Evolutionary conservation across 2,113 vertebrate species (phyloP).

Genomic region (Plotosus lineatus): DNA sequence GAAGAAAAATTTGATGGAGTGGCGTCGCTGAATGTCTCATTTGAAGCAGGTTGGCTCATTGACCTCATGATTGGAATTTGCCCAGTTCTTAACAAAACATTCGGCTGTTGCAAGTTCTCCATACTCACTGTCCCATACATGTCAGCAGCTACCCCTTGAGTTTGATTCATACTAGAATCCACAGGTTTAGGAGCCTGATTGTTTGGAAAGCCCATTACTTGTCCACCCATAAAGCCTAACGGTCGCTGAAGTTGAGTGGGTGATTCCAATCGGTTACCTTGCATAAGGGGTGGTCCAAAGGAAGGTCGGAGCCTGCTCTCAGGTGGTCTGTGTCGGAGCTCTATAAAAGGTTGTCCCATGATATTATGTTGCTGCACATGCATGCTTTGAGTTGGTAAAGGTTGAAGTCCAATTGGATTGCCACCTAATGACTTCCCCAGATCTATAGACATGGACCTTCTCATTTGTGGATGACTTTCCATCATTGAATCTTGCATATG

Average conservation of each 20-base stretch:
- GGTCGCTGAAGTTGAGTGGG: slow-evolving; percentile 74
- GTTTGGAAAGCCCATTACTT: slow-evolving; percentile 72
- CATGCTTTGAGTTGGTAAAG: slow-evolving; percentile 81
- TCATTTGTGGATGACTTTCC: slow-evolving; percentile 76
- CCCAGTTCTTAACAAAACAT: slow-evolving; percentile 67
- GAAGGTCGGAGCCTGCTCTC: slow-evolving; percentile 82
- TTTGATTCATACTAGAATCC: slow-evolving; percentile 72
- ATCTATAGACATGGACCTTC: slow-evolving; percentile 84
- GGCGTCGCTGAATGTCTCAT: slow-evolving; percentile 72
- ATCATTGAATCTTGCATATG: slow-evolving; percentile 75
- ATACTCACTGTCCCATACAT: slow-evolving; percentile 75
- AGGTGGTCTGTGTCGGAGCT: slow-evolving; percentile 84
- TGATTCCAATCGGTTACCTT: slow-evolving; percentile 70
- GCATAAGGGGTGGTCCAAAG: slow-evolving; percentile 70
- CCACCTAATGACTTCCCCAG: slow-evolving; percentile 76
- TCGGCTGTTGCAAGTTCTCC: slow-evolving; percentile 80
- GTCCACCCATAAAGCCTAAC: slow-evolving; percentile 71
- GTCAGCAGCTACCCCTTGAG: slow-evolving; percentile 68
- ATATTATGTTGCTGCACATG: slow-evolving; percentile 90
- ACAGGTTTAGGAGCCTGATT: slow-evolving; percentile 74
- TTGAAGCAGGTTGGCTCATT: slow-evolving; percentile 78
- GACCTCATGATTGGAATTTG: slow-evolving; percentile 77
- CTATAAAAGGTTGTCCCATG: slow-evolving; percentile 91
- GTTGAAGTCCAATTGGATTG: slow-evolving; percentile 75
- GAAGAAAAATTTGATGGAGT: slow-evolving; percentile 68